phyloP scores from a whole-genome alignment of 1,140 invertebrate genomes.

The Caenorhabditis briggsae region DNA sequence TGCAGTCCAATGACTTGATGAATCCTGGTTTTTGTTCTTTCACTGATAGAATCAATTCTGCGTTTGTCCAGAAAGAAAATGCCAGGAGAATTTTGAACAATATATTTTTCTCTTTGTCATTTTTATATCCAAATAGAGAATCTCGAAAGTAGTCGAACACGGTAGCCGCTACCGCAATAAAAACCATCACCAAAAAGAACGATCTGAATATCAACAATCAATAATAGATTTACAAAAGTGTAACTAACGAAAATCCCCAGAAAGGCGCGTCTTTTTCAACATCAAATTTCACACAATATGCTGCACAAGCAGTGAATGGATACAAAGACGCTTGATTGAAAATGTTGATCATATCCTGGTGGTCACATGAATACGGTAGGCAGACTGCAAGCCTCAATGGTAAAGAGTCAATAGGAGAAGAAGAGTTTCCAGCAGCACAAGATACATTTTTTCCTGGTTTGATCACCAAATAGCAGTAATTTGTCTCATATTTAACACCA shows the following conservation, averaged over 20 bases:
- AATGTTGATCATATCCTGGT: slow-evolving; percentile 19
- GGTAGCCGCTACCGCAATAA: not conserved
- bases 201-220: not conserved
- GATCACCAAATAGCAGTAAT: slow-evolving; percentile 32
- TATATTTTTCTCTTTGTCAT: slow-evolving; percentile 35
- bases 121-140: not conserved
- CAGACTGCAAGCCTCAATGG: slow-evolving; percentile 32
- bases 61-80: not conserved
- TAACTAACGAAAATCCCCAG: slow-evolving; percentile 11
- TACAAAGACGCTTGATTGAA: not conserved
- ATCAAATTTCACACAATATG: slow-evolving; percentile 1
- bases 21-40: slow-evolving; percentile 7
- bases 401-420: not conserved
- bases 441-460: slow-evolving; percentile 2
- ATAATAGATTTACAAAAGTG: not conserved
- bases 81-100: not conserved
- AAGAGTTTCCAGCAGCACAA: not conserved
- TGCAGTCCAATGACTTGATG: slow-evolving; percentile 73
- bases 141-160: not conserved
- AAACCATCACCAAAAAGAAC: not conserved
- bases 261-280: slow-evolving; percentile 1
- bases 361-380: not conserved
- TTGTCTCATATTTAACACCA: slow-evolving; percentile 16
- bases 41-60: not conserved
- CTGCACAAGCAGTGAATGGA: slow-evolving; percentile 1